Percentiles rank a stretch among this genome's conserved stretches.
phyloP scores from a whole-genome alignment of 2,797 vertebrate species.

The Artibeus jamaicensis region DNA sequence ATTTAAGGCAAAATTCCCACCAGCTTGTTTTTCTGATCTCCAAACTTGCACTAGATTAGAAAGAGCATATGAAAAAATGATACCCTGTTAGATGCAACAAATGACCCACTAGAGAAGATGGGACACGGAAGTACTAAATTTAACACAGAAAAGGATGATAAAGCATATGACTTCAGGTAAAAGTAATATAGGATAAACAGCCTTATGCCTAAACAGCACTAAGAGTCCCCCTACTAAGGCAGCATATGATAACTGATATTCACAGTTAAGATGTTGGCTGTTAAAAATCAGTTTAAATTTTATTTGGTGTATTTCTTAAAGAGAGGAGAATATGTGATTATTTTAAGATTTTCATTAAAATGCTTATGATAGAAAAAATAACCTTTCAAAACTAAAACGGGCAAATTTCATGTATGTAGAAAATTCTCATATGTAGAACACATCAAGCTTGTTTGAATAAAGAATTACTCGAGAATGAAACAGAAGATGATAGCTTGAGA shows the following conservation, averaged over 20 bases:
- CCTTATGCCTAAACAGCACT: not conserved
- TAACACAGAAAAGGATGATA: not conserved
- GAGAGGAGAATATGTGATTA: not conserved
- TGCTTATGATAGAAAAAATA: not conserved
- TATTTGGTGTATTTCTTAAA: constrained; percentile 36
- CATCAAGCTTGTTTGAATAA: constrained; percentile 23
- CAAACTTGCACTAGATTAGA: not conserved
- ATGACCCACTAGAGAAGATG: not conserved
- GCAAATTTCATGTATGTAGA: not conserved
- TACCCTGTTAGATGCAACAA: not conserved
- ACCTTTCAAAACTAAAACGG: not conserved
- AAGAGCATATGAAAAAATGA: not conserved
- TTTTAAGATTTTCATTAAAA: constrained; percentile 46
- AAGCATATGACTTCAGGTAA: not conserved
- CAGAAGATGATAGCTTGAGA: not conserved
- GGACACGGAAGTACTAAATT: not conserved
- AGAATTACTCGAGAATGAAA: not conserved
- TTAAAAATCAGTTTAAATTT: constrained; percentile 39
- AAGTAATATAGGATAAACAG: not conserved
- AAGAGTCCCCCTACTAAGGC: not conserved
- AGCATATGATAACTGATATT: not conserved
- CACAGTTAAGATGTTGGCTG: not conserved
- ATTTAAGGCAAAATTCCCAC: constrained; percentile 38
- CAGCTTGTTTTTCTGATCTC: not conserved
- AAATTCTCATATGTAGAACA: not conserved